Base-by-base conservation (phyloP, 2,113 vertebrate genomes). In the Bubo blakistoni region DNA sequence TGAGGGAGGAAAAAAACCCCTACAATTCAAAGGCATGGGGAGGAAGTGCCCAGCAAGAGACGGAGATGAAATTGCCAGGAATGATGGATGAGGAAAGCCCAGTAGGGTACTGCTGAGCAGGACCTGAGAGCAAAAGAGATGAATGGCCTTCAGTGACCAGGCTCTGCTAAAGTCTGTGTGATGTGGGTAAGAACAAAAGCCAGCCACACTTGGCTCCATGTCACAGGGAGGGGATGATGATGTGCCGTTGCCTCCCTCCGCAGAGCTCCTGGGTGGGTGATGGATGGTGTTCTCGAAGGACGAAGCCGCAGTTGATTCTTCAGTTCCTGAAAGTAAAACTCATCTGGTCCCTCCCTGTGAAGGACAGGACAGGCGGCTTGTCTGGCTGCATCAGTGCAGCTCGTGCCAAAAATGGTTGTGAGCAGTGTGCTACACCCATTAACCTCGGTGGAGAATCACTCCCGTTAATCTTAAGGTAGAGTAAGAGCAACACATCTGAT, bases 71-170 rank as follows among this genome's bases (percentile, higher is more conserved):
- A 77, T 88, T 87, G 89, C 84, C 66, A 51, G 70, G 51, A 82
- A 73, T 94, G 92, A 94, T 97, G 89, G 87, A 96, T 92, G 94
- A 92, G 84, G 78, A 90, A 96, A 96, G 30, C 81, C 62, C 81
- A 55, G 73, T 40, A 85, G 96, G 95, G 66, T 80, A 65, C 46
- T 79, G 77, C 61, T 12, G 57, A 72, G 70, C 86, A 85, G 81
- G 78, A 94, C 81, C 38, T 77, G 79, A 82, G 54, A 88, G 70
- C 49, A 66, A 55, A 86, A 87, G 71, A 92, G 89, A 92, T 95
- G 78, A 91, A 96, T 94, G 87, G 78, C 78, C 79, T 46, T 95
- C 2, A 5, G 67, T 90, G 81, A 59, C 66, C 51, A 70, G 70
- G 46, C 62, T 81, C 46, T 3, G 9, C 54, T 66, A 71, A 82